Base-by-base conservation (phyloP, 2,888 invertebrate species). In the Nowickia ferox region DNA sequence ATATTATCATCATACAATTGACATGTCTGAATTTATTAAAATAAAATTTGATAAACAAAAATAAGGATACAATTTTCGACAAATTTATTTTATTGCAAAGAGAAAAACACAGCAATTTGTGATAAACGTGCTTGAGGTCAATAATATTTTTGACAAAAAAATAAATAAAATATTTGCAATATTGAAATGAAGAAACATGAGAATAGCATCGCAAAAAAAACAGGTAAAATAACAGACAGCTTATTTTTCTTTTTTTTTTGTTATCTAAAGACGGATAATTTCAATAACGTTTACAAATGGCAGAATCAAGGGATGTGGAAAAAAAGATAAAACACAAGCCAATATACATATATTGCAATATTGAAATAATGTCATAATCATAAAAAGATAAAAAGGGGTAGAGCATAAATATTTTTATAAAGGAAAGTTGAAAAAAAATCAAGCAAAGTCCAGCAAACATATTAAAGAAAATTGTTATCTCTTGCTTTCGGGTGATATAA, bases 111-210 rank as follows among this genome's bases (percentile, higher is more conserved):
- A 77, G 66, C 71, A 77, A 81, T 81, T 81, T 74, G 48, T 53
- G 68, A 74, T 74, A 78, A 85, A 82, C 77, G 85, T 85, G 85
- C 81, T 83, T 81, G 81, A 74, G 81, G 82, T 85, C 82, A 83
- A 83, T 83, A 83, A 55, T 66, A 81, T 48, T 57, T 22, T 9
- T 69, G 69, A 22, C n/a, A 69, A 77, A 68, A 76, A 77, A 59
- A 63, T 63, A 71, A 69, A 77, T 57, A 76, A 77, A 59, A 63
- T 63, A 71, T 72, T 65, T 42, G 51, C 82, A 57, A 77, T 82
- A 69, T 75, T 82, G 82, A 85, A 68, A 74, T 74, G 22, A 68
- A 63, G 44, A 59, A 68, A 80, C 44, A 75, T 53, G 74, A 55
- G 38, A 66, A 71, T 46, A 42, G 57, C 42, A 68, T 15, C 9